Conservation (phyloP, 2,888 invertebrate species). For the Eugnorisma glareosa region DNA sequence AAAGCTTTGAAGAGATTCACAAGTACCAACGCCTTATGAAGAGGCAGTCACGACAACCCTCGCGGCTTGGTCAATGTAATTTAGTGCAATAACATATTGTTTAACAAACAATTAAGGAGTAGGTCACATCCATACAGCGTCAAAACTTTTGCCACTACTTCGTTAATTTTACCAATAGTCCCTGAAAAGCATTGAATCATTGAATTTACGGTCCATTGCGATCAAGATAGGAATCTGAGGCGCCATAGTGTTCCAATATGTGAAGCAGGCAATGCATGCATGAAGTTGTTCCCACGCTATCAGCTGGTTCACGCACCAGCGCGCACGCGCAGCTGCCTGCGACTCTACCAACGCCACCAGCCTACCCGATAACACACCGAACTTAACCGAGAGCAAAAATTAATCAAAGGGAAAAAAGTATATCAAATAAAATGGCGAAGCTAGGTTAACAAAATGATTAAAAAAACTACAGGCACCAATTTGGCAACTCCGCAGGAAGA, state of each 20-base stretch:
- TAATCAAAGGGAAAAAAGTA: constrained; percentile 15
- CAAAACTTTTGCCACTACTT: not conserved
- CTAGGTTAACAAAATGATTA: constrained; percentile 24
- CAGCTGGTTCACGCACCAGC: constrained; percentile 86
- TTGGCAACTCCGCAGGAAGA: constrained; percentile 43
- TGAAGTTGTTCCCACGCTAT: constrained; percentile 87
- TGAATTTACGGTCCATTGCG: constrained; percentile 22
- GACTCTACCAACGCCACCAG: constrained; percentile 73
- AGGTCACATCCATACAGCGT: not conserved
- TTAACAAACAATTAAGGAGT: not conserved
- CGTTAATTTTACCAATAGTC: constrained; percentile 5
- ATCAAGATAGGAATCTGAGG: constrained; percentile 48
- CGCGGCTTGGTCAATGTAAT: constrained; percentile 12
- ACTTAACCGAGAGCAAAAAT: constrained; percentile 40
- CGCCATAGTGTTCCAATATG: constrained; percentile 62
- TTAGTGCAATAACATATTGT: constrained; percentile 31
- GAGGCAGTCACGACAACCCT: constrained; percentile 66
- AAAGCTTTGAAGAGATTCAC: constrained; percentile 77
- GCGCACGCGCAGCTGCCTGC: constrained; percentile 79
- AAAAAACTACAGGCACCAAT: constrained; percentile 39
- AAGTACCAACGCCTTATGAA: constrained; percentile 63
- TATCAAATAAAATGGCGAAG: constrained; percentile 15
- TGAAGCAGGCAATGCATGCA: constrained; percentile 66
- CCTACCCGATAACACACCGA: constrained; percentile 67
- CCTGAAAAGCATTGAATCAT: constrained; percentile 16